Percentiles rank a stretch among this genome's conserved stretches.
Evolutionary conservation across 2,888 invertebrate genomes (phyloP).

Genomic region (Drosophila gaucha): DNA sequence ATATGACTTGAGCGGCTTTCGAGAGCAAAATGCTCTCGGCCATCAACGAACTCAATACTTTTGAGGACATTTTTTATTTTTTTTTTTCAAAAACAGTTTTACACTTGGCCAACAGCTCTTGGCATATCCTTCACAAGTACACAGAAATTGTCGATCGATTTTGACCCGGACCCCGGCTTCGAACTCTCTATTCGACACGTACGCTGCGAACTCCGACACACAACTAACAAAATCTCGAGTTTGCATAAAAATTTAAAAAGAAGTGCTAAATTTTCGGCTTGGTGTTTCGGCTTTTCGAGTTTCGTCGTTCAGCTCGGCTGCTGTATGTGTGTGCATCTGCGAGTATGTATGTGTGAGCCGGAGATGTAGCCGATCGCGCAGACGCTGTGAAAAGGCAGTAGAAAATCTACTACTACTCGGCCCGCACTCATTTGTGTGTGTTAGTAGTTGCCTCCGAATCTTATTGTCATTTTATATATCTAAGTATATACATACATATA

Average conservation of each 20-base stretch:
- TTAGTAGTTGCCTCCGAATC: slow-evolving; percentile 14
- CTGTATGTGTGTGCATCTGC: slow-evolving; percentile 21
- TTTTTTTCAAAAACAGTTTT: slow-evolving; percentile 13
- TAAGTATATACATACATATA: neutral
- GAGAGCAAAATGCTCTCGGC: slow-evolving; percentile 82
- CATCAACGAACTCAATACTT: slow-evolving; percentile 77
- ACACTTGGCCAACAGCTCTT: slow-evolving; percentile 19
- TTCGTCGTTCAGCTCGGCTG: slow-evolving; percentile 58
- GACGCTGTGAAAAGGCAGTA: slow-evolving; percentile 48
- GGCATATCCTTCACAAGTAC: slow-evolving; percentile 37
- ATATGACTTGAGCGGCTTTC: slow-evolving; percentile 75
- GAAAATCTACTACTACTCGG: slow-evolving; percentile 52
- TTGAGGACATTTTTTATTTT: slow-evolving; percentile 81
- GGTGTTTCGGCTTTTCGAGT: slow-evolving; percentile 61
- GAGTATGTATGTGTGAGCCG: slow-evolving; percentile 31
- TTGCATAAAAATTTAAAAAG: slow-evolving; percentile 84
- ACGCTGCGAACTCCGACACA: slow-evolving; percentile 76
- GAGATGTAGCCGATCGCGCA: slow-evolving; percentile 42
- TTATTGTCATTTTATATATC: slow-evolving; percentile 33
- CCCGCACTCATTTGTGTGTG: neutral
- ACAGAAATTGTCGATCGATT: neutral
- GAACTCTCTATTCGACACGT: slow-evolving; percentile 42
- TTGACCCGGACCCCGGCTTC: slow-evolving; percentile 36
- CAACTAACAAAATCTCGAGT: slow-evolving; percentile 83
- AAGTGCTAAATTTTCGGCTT: slow-evolving; percentile 80